Conservation (phyloP, 2,888 invertebrate species). For the Troglohyphantes excavatus region DNA sequence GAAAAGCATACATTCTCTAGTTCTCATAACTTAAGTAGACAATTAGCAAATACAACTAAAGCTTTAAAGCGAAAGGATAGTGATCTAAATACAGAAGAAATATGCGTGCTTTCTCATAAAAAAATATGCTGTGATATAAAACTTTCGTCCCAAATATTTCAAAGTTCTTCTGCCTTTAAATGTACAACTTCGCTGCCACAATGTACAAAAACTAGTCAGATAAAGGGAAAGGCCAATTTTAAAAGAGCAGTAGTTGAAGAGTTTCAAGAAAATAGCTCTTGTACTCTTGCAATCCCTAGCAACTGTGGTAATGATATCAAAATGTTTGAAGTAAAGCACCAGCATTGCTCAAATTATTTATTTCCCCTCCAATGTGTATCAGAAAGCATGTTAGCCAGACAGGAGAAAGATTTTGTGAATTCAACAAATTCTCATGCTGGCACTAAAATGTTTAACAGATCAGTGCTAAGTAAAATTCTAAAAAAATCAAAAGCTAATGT, state of each 20-base stretch:
- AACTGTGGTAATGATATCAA: not conserved
- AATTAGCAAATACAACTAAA: not conserved
- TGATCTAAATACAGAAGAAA: not conserved
- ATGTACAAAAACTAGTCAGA: constrained; percentile 30
- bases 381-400: not conserved
- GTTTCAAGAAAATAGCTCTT: not conserved
- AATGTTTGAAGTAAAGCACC: not conserved
- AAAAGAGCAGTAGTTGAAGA: not conserved
- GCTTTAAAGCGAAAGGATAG: constrained; percentile 1
- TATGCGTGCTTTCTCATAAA: not conserved
- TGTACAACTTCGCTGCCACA: not conserved
- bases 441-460: not conserved
- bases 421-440: not conserved
- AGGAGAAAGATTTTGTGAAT: not conserved
- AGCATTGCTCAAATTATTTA: not conserved
- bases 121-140: constrained; percentile 24
- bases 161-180: not conserved
- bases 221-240: not conserved
- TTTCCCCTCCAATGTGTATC: not conserved
- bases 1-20: not conserved
- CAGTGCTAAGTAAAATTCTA: not conserved
- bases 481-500: constrained; percentile 3
- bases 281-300: not conserved
- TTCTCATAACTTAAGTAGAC: not conserved
- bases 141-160: not conserved